Base-by-base conservation (phyloP, 2,888 invertebrate species). In the Periphyllus acericola region DNA sequence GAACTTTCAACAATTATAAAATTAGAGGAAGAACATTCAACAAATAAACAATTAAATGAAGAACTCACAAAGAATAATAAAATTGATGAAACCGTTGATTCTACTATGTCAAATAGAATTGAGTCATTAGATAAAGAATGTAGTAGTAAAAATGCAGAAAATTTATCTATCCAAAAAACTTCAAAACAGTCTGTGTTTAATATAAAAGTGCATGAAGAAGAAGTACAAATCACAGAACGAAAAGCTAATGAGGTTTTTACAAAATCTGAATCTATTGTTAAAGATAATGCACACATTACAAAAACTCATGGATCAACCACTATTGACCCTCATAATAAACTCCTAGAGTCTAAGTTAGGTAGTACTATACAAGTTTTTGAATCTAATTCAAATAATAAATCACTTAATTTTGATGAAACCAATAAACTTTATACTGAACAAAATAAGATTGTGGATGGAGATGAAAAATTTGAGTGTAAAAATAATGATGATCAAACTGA, bases 181-280 rank as follows among this genome's bases (percentile, higher is more conserved):
- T 80, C 40, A 81, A 81, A 87, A 32, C 87, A 80, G 66, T 87
- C 87, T 19, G 87, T 87, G 36, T 87, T 87, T 66, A 87, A 87
- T 75, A 87, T 87, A n/a, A 87, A 72, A 74, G 74, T 87, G 4
- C 74, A 87, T 5, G 87, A 87, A 81, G 66, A 87, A 74, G 87
- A 87, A 81, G 78, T 87, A 3, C 87, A 87, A 75, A 87, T 87
- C 3, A 87, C 87, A 29, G 87, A 87, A 74, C 66, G 72, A 19
- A 87, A 81, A 19, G 79, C 74, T 40, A 87, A 87, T 74, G 87
- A 87, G 21, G 80, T 74, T 46, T 81, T 87, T 66, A 81, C 34
- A 52, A 85, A 66, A 85, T 68, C 76, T 21, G 76, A 85, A 3
- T 52, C 46, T 1, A 78, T 5, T 32, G 19, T 76, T 25, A 68